Evolutionary conservation across 2,797 vertebrate species (phyloP), one percentile per base, ranked within the genome.

Genomic region (Chaetophractus vellerosus): DNA sequence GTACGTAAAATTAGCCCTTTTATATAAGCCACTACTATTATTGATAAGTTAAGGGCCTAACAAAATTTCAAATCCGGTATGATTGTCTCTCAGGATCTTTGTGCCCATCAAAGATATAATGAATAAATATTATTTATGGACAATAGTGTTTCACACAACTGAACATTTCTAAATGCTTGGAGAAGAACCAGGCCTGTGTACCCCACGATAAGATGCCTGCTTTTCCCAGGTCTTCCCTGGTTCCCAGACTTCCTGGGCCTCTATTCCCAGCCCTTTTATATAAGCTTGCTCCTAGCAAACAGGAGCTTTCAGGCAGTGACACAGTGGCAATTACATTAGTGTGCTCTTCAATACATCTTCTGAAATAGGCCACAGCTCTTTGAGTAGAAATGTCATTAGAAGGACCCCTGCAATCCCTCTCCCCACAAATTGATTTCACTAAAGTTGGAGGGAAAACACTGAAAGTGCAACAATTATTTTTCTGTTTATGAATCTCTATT

Each of bases 251-350:
- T 83, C 15, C 79, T 41, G 78, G 24, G n/a, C 21, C 57, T 92
- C 82, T 33, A 74, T 68, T 68, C 24, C 2, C 7, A 33, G 19
- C 16, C 71, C 16, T 78, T 91, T 88, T 41, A 75, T 26, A 93
- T 5, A 74, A 87, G 78, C 38, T 55, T 80, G 52, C 52, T 63
- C 26, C 57, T 18, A 38, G 64, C 52, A 93, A 88, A 92, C 66
- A 50, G 75, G 41, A 69, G 66, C 82, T 94, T 96, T 71, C 75
- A 87, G 78, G 71, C 91, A 87, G 85, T 74, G 94, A 93, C 88
- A 87, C 1, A 88, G 83, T 75, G 88, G 90, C 85, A 90, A 96
- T 95, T 92, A 89, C 50, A 89, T 94, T 88, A 97, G 92, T 18
- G 33, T 41, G 87, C 66, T 69, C 83, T 89, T 92, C 86, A 72